Evolutionary conservation across 2,797 vertebrate species (phyloP).

Genomic region (Pangasius sanitwongsei): DNA sequence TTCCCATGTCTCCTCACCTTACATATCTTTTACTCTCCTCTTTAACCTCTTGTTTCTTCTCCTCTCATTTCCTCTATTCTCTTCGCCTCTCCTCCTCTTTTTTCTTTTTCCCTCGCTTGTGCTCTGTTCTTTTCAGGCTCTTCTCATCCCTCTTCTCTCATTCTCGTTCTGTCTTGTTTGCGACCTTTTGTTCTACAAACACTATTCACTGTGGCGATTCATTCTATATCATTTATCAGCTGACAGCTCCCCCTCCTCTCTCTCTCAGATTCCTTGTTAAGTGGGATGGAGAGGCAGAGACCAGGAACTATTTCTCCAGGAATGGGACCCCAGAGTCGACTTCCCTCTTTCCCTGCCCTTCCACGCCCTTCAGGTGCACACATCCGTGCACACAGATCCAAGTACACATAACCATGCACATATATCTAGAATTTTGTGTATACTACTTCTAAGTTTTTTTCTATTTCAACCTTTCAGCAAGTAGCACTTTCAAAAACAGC

Average conservation of each 20-base stretch:
- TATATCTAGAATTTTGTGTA: not conserved
- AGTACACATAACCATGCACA: not conserved
- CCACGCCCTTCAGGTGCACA: constrained; percentile 78
- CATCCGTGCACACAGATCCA: not conserved
- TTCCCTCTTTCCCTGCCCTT: constrained; percentile 77
- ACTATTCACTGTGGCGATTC: not conserved
- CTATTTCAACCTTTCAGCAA: constrained; percentile 72
- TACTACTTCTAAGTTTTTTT: constrained; percentile 26
- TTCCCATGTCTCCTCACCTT: not conserved
- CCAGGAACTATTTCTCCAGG: constrained; percentile 74
- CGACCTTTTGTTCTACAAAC: not conserved
- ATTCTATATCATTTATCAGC: not conserved
- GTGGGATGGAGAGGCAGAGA: constrained; percentile 77
- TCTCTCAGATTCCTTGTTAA: constrained; percentile 68
- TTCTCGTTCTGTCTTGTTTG: not conserved
- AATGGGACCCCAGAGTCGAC: constrained; percentile 70
- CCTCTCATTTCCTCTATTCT: not conserved
- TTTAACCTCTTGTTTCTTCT: not conserved
- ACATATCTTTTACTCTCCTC: not conserved
- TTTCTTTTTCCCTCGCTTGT: not conserved
- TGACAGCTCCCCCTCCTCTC: not conserved
- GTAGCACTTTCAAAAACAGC: constrained; percentile 87
- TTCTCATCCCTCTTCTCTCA: not conserved
- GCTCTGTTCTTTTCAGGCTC: not conserved
- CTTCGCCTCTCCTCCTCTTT: not conserved